Evolutionary conservation across 2,113 vertebrate species (phyloP).

Genomic region (Notothenia rossii): DNA sequence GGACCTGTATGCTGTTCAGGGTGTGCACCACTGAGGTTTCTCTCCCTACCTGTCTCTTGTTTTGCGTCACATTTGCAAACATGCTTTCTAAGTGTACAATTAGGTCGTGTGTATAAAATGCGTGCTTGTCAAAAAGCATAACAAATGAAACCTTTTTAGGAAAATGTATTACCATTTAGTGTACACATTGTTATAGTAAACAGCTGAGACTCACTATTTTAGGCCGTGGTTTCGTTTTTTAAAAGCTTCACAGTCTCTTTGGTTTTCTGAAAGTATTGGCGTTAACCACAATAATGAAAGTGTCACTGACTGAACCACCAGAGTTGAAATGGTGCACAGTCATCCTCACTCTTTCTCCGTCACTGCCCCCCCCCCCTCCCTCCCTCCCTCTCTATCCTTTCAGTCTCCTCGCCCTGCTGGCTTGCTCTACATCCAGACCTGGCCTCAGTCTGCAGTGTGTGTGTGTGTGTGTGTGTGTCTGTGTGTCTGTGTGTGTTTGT

Average conservation of each 20-base stretch:
- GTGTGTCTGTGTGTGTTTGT: slow-evolving; percentile 21
- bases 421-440: slow-evolving; percentile 42
- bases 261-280: slow-evolving; percentile 48
- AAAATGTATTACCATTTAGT: background rate
- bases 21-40: slow-evolving; percentile 50
- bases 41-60: slow-evolving; percentile 21
- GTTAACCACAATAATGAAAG: slow-evolving; percentile 48
- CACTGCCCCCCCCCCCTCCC: slow-evolving; percentile 17
- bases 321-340: slow-evolving; percentile 73
- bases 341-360: slow-evolving; percentile 45
- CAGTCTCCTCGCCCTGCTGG: slow-evolving; percentile 29
- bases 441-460: slow-evolving; percentile 29
- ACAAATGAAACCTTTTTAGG: background rate
- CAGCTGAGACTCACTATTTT: slow-evolving; percentile 11
- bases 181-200: slow-evolving; percentile 13
- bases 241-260: slow-evolving; percentile 16
- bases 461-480: no score
- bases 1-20: slow-evolving; percentile 47
- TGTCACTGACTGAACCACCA: slow-evolving; percentile 52
- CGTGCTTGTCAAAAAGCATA: background rate
- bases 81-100: background rate
- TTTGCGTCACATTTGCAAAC: slow-evolving; percentile 25
- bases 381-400: slow-evolving; percentile 13
- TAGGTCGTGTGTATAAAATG: background rate
- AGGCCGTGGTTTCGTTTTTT: slow-evolving; percentile 32